A percentile compares a stretch with the other conserved stretches of the same genome.
Conservation (phyloP, 92 coral and sea anemone genomes). For the Galaxea fascicularis region DNA sequence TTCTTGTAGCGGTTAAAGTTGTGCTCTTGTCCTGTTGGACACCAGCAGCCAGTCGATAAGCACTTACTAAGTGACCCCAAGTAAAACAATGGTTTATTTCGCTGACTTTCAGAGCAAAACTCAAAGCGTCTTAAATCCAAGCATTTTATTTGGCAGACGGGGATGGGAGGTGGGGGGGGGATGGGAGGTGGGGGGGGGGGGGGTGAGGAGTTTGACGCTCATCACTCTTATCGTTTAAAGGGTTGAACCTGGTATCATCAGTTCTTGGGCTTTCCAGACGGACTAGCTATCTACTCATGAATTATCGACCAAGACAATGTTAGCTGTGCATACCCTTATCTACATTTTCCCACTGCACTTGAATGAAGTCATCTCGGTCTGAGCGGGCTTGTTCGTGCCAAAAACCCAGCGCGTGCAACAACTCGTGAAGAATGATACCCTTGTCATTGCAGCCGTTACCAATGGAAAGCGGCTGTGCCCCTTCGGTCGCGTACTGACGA, state of each 20-base stretch:
- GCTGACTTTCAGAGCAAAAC: not conserved
- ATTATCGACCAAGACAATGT: too few species aligned
- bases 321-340: slow-evolving; percentile 51
- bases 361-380: slow-evolving; percentile 72
- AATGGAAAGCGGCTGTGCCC: slow-evolving; percentile 72
- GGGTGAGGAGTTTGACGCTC: too few species aligned
- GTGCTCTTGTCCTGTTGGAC: slow-evolving; percentile 64
- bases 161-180: too few species aligned
- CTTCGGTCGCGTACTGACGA: slow-evolving; percentile 48
- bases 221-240: too few species aligned
- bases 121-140: not conserved
- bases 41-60: not conserved
- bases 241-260: too few species aligned
- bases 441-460: slow-evolving; percentile 81
- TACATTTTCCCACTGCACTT: slow-evolving; percentile 77
- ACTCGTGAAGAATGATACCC: slow-evolving; percentile 75
- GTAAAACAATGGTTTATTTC: too few species aligned
- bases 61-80: not conserved
- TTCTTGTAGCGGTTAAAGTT: slow-evolving; percentile 78
- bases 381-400: slow-evolving; percentile 92
- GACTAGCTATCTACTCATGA: too few species aligned
- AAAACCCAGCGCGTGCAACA: slow-evolving; percentile 88
- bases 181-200: too few species aligned
- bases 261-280: too few species aligned
- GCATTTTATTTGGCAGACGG: too few species aligned